Percentiles rank a stretch among this genome's conserved stretches.
Evolutionary conservation across 2,888 invertebrate genomes (phyloP).

Genomic region (Scaeva pyrastri): DNA sequence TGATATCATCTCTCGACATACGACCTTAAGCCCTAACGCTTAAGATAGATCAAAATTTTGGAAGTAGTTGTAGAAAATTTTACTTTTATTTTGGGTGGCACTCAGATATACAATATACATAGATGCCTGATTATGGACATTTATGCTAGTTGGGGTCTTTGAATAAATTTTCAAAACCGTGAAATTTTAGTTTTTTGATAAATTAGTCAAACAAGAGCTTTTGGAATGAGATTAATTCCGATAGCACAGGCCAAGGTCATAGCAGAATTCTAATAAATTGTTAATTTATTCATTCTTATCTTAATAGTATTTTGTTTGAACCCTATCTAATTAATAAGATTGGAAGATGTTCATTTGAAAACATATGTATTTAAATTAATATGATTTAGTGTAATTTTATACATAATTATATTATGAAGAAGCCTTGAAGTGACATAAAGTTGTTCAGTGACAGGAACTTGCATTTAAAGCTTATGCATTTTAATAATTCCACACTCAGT

Average conservation of each 20-base stretch:
- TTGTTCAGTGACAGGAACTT: neutral
- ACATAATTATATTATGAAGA: too few relatives aligned
- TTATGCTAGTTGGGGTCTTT: neutral
- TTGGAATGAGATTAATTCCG: neutral
- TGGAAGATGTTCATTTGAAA: too few relatives aligned
- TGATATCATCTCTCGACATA: neutral
- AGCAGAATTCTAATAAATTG: neutral
- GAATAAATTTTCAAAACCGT: constrained; percentile 16
- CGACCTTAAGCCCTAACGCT: constrained; percentile 46
- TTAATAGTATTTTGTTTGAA: neutral
- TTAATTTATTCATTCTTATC: neutral
- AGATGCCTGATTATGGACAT: neutral
- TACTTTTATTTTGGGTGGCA: neutral
- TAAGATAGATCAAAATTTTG: constrained; percentile 14
- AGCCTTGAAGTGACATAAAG: neutral
- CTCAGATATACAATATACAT: neutral
- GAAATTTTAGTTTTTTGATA: neutral
- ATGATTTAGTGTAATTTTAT: too few relatives aligned
- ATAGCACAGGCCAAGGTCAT: neutral
- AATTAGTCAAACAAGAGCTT: neutral
- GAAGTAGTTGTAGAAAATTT: neutral
- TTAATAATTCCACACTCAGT: too few relatives aligned
- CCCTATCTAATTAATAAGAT: neutral
- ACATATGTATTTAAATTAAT: too few relatives aligned
- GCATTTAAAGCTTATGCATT: neutral